A percentile compares a stretch with the other conserved stretches of the same genome.
Evolutionary conservation across 2,888 invertebrate species (phyloP).

Genomic region (Limnephilus rhombicus): DNA sequence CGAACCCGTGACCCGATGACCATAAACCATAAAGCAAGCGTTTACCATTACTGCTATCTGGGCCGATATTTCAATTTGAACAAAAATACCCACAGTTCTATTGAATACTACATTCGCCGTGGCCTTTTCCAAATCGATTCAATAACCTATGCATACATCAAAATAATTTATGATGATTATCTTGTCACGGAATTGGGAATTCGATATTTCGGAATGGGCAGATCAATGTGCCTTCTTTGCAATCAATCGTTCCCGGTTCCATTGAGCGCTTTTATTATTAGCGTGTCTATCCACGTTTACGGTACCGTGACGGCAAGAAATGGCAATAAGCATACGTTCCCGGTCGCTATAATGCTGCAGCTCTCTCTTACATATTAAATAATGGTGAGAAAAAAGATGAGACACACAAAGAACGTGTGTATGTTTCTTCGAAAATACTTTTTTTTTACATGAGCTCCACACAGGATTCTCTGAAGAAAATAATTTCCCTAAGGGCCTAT

Average conservation of each 20-base stretch:
- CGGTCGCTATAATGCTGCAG: too few relatives aligned
- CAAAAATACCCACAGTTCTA: background rate
- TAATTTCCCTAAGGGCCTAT: too few relatives aligned
- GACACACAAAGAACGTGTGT: too few relatives aligned
- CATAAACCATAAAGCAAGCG: background rate
- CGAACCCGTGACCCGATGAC: background rate
- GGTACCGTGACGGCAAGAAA: too few relatives aligned
- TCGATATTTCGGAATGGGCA: background rate
- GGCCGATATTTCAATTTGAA: background rate
- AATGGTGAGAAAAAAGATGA: too few relatives aligned
- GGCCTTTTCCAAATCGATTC: slow-evolving; percentile 14
- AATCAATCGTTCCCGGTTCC: background rate
- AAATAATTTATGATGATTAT: slow-evolving; percentile 28
- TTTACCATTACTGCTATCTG: background rate
- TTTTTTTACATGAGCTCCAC: too few relatives aligned
- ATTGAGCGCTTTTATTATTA: too few relatives aligned
- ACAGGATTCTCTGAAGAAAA: too few relatives aligned
- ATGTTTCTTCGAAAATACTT: too few relatives aligned
- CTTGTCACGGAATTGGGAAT: slow-evolving; percentile 6
- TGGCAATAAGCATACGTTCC: too few relatives aligned
- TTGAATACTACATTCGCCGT: slow-evolving; percentile 9
- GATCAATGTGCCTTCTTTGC: background rate
- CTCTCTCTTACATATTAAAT: too few relatives aligned
- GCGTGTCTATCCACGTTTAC: too few relatives aligned
- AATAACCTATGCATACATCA: slow-evolving; percentile 5